Base-by-base conservation (phyloP, 2,797 vertebrate species). In the Rhynchonycteris naso region DNA sequence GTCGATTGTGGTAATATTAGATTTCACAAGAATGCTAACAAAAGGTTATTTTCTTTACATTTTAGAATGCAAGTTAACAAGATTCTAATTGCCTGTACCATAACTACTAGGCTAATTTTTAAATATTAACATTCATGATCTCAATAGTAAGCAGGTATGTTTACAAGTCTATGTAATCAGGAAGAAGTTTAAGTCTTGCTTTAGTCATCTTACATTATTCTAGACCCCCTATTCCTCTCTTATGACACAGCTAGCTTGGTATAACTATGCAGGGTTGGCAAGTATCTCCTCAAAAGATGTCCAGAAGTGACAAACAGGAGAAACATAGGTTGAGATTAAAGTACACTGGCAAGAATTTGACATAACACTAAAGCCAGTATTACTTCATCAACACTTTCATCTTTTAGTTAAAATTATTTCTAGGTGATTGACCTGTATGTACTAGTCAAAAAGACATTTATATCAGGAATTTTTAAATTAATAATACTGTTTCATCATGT, bases 381-480 rank as follows among this genome's bases (percentile, higher is more conserved):
- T 74, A 91, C 74, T 92, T 82, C 52, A 93, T 79, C 35, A 80
- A 68, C 85, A 93, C 93, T 93, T 90, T 91, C 74, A 93, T 71
- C 30, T 88, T 79, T 88, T 87, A 88, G 26, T 83, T 91, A 94
- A 91, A 95, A 92, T 71, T 93, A 90, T 68, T 95, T 92, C 65
- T 90, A 91, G 52, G 16, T 83, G 38, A 78, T 59, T 74, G 13
- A 68, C 24, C 35, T 93, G 21, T 38, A 78, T 35, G 2, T n/a
- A 56, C 21, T 24, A 93, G 33, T 74, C 47, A 76, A 90, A 93
- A 79, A 92, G 61, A 83, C 84, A 59, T 90, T 87, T 52, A 52
- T 50, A 52, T 69, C 47, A 93, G 56, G 18, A 90, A 97, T 85
- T 91, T 92, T 95, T 93, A 93, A 92, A 88, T 81, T 82, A 92